Evolutionary conservation across 2,888 invertebrate species (phyloP), one percentile per base, ranked within the genome.

Genomic region (Stratiomys singularior): DNA sequence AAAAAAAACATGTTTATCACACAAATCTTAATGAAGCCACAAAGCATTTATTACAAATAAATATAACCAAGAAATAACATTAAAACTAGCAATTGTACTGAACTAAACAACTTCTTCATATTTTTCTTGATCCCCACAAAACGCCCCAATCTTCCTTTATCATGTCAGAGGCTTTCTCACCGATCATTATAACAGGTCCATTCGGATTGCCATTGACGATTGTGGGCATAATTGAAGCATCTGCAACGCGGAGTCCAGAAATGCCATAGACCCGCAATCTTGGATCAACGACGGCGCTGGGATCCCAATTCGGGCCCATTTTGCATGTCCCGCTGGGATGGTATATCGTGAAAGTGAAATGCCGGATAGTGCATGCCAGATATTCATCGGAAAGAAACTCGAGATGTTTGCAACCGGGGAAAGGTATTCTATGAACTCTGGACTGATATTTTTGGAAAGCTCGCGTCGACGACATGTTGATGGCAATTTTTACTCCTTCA

Each of bases 151-250:
- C 95, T 85, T 95, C 92, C 85, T 95, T 96, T 80, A 96, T 94
- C 90, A 96, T 91, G 84, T 96, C 96, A 7, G 96, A 92, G 0
- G 92, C 95, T 85, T 96, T 96, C 83, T 96, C 96, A 0, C 93
- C 96, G 74, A 96, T 96, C 95, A 96, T 96, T 63, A 96, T 95
- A 1, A 92, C 91, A 0, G 95, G 95, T 0, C 96, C 96, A 85
- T 96, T 96, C 0, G 96, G 95, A 87, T 96, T 96, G 0, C 96
- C 96, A 84, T 95, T 96, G 15, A 95, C 91, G 79, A 96, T 96
- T 0, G 90, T 92, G 0, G 96, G 96, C 96, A 96, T 96, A 74
- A 96, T 92, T 80, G 95, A 94, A 0, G 95, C 95, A 84, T 96
- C 96, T 0, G 93, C 92, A 0, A 96, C 94, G 79, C 96, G 89